phyloP scores from a whole-genome alignment of 2,113 vertebrate species.

The Falcunculus frontatus region DNA sequence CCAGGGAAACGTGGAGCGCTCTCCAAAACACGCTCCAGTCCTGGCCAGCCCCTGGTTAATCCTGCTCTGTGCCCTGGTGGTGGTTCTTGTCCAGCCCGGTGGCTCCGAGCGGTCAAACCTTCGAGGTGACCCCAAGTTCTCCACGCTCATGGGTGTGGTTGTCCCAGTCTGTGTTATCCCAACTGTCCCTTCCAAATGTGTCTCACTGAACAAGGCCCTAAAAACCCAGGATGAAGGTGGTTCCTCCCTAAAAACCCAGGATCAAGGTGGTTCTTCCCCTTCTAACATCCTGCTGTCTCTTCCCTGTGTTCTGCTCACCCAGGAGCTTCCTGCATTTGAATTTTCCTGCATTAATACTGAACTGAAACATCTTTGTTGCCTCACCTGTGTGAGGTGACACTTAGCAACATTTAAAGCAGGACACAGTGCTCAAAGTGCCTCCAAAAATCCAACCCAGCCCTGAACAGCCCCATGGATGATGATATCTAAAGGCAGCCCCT shows the following conservation, averaged over 20 bases:
- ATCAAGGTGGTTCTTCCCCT: background rate
- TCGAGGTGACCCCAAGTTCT: background rate
- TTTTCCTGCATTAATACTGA: background rate
- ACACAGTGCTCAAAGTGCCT: background rate
- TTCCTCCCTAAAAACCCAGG: background rate
- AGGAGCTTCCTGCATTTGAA: background rate
- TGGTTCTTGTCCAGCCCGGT: background rate
- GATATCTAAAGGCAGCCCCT: background rate
- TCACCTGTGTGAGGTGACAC: background rate
- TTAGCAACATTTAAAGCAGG: background rate
- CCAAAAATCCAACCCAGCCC: background rate
- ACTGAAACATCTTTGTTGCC: background rate
- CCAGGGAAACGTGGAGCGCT: background rate
- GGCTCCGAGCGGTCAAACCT: background rate
- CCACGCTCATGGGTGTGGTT: rapidly evolving
- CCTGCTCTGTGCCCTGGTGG: background rate
- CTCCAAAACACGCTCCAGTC: background rate
- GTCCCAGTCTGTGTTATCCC: background rate
- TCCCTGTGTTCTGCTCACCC: background rate
- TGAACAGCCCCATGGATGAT: background rate
- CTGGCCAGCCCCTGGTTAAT: background rate
- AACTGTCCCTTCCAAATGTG: rapidly evolving
- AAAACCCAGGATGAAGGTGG: background rate
- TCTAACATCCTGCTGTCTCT: background rate
- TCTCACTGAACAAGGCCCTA: background rate